phyloP scores from a whole-genome alignment of 2,113 vertebrate genomes.

The Eretmochelys imbricata region DNA sequence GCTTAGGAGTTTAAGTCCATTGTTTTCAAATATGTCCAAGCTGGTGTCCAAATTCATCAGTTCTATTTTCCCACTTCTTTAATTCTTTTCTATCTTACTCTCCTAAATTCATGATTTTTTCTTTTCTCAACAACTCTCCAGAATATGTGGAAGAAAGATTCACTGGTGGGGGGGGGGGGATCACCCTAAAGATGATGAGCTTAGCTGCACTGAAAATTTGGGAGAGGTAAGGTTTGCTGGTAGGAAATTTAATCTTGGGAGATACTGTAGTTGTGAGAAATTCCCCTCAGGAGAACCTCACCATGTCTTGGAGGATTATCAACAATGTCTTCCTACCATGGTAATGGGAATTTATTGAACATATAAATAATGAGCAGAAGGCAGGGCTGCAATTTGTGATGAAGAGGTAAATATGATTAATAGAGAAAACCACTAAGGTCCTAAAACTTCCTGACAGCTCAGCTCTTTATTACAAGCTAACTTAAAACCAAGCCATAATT shows the following conservation, averaged over 20 bases:
- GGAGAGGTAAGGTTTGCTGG: background rate
- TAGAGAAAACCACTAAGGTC: background rate
- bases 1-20: background rate
- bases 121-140: background rate
- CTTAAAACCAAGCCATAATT: background rate
- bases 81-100: background rate
- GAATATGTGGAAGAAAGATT: background rate
- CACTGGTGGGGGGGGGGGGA: background rate
- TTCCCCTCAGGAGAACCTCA: background rate
- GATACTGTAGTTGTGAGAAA: background rate
- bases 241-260: background rate
- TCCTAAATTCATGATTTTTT: background rate
- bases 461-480: background rate
- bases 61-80: background rate
- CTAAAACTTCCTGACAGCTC: background rate
- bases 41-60: background rate
- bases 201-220: background rate
- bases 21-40: background rate
- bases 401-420: background rate
- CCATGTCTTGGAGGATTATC: background rate
- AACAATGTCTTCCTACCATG: rapidly evolving
- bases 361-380: background rate
- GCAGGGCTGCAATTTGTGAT: rapidly evolving
- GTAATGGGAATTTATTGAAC: background rate
- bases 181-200: background rate